These are phyloP conservation scores for Acanthurus leucopareius DNA, from an alignment of 2,797 vertebrate species.

Conservation along the genomic window DNA sequence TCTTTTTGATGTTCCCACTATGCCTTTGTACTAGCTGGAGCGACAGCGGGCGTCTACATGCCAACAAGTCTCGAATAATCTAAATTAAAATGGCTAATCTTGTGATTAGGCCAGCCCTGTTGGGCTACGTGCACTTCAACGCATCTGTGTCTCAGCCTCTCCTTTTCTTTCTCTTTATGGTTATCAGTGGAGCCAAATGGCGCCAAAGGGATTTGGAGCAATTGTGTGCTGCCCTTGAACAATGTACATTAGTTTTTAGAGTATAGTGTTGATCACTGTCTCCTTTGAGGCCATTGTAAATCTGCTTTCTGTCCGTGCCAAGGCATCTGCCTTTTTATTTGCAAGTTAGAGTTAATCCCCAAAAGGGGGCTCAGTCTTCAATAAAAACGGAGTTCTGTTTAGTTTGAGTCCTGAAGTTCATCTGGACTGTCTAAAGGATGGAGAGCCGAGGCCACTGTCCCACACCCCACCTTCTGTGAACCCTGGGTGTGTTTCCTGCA, in stretches of 20 bases:
- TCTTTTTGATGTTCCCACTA: constrained; percentile 75
- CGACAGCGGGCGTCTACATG: constrained; percentile 59
- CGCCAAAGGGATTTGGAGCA: constrained; percentile 60
- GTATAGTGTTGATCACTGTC: constrained; percentile 53
- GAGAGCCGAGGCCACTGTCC: constrained; percentile 34
- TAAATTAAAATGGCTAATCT: constrained; percentile 82
- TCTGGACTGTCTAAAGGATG: constrained; percentile 46
- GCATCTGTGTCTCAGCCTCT: constrained; percentile 52
- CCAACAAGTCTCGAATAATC: constrained; percentile 78
- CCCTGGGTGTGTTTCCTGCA: constrained; percentile 32
- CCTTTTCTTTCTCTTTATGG: constrained; percentile 32
- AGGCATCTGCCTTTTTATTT: constrained; percentile 55
- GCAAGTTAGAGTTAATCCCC: constrained; percentile 57
- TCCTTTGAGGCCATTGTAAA: constrained; percentile 53
- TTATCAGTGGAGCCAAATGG: constrained; percentile 52
- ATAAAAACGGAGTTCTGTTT: constrained; percentile 48
- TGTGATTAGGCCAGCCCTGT: constrained; percentile 75
- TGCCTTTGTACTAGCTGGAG: constrained; percentile 70
- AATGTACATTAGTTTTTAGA: constrained; percentile 66
- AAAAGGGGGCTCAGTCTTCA: constrained; percentile 47
- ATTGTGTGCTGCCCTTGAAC: constrained; percentile 72
- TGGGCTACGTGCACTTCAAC: constrained; percentile 64
- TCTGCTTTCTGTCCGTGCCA: constrained; percentile 53
- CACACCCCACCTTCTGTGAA: constrained; percentile 58
- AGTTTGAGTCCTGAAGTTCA: constrained; percentile 42